Percentiles rank a stretch among this genome's conserved stretches.
These are phyloP conservation scores for Poecilia latipinna DNA, from an alignment of 2,113 vertebrate species.

Conservation along the genomic window DNA sequence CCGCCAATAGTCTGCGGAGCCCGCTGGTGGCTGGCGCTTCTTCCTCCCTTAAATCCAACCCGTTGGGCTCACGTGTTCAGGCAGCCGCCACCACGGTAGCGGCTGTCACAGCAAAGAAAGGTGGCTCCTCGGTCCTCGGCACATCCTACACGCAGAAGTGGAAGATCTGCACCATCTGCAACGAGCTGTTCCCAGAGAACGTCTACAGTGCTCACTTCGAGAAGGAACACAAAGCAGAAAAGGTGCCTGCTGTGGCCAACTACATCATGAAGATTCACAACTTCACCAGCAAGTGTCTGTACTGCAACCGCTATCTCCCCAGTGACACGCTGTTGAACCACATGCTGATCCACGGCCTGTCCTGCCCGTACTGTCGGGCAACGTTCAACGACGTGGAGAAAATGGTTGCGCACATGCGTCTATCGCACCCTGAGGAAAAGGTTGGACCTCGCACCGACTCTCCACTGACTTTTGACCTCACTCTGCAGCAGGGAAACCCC, in stretches of 20 bases:
- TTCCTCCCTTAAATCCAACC: constrained; percentile 85
- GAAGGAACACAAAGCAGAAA: constrained; percentile 98
- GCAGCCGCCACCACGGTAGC: constrained; percentile 82
- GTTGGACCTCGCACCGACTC: constrained; percentile 95
- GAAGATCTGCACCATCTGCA: constrained; percentile 99
- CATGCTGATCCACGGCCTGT: constrained; percentile 97
- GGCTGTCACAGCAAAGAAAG: constrained; percentile 76
- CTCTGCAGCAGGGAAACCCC: constrained; percentile 96
- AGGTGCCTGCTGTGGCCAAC: constrained; percentile 96
- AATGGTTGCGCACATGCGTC: constrained; percentile 96
- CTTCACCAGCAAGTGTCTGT: constrained; percentile 99
- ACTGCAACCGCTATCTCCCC: constrained; percentile 98
- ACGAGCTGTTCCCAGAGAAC: constrained; percentile 98
- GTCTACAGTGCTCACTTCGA: constrained; percentile 97
- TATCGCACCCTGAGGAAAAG: constrained; percentile 91
- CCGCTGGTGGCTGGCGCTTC: constrained; percentile 79
- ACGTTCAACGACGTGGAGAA: constrained; percentile 99
- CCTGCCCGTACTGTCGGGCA: constrained; percentile 94
- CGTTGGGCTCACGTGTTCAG: constrained; percentile 85
- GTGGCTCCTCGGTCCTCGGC: constrained; percentile 79
- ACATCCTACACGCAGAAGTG: constrained; percentile 97
- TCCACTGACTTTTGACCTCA: constrained; percentile 96
- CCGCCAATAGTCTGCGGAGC: constrained; percentile 84
- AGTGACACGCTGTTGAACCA: constrained; percentile 97
- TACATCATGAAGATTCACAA: constrained; percentile 99